Evolutionary conservation across 2,797 vertebrate genomes (phyloP), one percentile per base, ranked within the genome.

Genomic region (Propithecus perrieri): DNA sequence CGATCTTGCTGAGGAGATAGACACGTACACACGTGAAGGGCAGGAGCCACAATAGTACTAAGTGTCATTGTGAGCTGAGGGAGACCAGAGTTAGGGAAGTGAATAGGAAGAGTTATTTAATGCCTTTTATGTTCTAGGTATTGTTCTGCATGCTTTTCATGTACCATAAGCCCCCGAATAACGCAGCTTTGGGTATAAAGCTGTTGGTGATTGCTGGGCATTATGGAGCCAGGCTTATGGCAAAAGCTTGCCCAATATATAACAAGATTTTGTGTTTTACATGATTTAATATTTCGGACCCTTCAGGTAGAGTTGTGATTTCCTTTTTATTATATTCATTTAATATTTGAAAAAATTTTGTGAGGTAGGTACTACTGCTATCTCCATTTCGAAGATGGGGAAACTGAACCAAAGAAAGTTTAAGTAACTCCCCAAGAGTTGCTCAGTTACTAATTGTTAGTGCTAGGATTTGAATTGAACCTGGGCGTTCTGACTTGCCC

Each of bases 371-470:
- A 41, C 55, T 67, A 67, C 33, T 35, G n/a, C 43, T 8, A 26
- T 65, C 38, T 43, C 9, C 15, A 17, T 65, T 93, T 67, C 78
- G 67, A 8, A 69, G 55, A 74, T 10, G 33, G 75, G 41, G 46
- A 94, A 96, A 89, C 63, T 14, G 41, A 89, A 91, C 46, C 79
- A 55, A 72, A 81, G 67, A 79, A 43, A 76, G 43, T 41, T 38
- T 43, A 67, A 65, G 33, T 46, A 15, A 72, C 53, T 59, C 41
- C 2, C 43, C 38, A 7, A 12, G 65, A 26, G 30, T 63, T 10
- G 3, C 20, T 85, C 63, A 35, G 71, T 38, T 78, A 63, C 33
- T 41, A 48, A 35, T 18, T 41, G n/a, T 18, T 24, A 61, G 67
- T 72, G 22, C 75, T 3, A n/a, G 38, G 13, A 50, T 93, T 76